Percentiles rank a stretch among this genome's conserved stretches.
phyloP scores from a whole-genome alignment of 2,888 invertebrate species.

The Ditula angustiorana region DNA sequence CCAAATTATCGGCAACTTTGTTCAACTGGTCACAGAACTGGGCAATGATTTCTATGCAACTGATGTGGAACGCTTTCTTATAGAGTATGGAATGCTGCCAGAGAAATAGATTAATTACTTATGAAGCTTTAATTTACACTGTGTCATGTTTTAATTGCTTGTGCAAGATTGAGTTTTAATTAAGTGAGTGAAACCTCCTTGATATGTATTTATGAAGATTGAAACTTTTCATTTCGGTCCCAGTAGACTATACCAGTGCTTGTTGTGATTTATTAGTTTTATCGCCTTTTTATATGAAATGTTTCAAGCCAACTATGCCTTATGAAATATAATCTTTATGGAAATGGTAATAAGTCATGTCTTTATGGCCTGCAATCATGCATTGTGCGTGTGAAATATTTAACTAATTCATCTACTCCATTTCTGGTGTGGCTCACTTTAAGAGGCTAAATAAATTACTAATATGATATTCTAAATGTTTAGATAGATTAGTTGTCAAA shows the following conservation, averaged over 20 bases:
- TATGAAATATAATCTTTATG: constrained; percentile 12
- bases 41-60: constrained; percentile 95
- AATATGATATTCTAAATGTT: neutral
- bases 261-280: constrained; percentile 31
- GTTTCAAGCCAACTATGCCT: constrained; percentile 28
- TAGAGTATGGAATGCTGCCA: constrained; percentile 92
- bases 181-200: constrained; percentile 35
- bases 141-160: constrained; percentile 14
- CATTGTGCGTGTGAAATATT: neutral
- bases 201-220: constrained; percentile 38
- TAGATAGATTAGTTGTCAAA: neutral
- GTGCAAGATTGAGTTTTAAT: constrained; percentile 12
- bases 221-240: constrained; percentile 33
- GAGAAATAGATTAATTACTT: constrained; percentile 83
- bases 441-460: neutral
- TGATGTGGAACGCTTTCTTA: constrained; percentile 95
- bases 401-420: neutral
- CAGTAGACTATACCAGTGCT: constrained; percentile 18
- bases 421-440: too few species aligned
- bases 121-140: constrained; percentile 12
- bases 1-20: constrained; percentile 96
- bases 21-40: constrained; percentile 93
- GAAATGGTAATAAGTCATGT: constrained; percentile 9
- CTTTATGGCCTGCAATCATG: constrained; percentile 15
- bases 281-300: constrained; percentile 1